Evolutionary conservation across 2,888 invertebrate genomes (phyloP).

Genomic region (Volucella bombylans): DNA sequence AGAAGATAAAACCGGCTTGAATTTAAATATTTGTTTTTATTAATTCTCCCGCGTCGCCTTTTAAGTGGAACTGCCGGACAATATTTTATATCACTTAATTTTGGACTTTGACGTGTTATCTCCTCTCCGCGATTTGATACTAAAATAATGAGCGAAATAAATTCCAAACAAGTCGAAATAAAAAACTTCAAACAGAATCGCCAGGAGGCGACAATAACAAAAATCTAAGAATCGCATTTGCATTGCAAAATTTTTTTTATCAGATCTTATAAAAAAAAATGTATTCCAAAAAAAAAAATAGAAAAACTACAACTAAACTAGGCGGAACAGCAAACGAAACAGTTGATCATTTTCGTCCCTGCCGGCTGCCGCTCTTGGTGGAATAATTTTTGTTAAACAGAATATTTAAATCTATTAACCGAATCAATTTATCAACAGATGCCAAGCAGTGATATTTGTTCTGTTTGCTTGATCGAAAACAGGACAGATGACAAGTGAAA

Average conservation of each 20-base stretch:
- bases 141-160: constrained; percentile 23
- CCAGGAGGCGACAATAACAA: not conserved
- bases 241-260: constrained; percentile 41
- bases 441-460: not conserved
- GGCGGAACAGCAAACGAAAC: not conserved
- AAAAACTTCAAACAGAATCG: constrained; percentile 17
- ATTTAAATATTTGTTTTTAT: constrained; percentile 22
- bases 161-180: not conserved
- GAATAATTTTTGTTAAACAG: constrained; percentile 2
- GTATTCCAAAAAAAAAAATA: constrained; percentile 1
- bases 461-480: constrained; percentile 3
- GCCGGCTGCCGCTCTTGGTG: not conserved
- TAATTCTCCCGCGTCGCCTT: constrained; percentile 9
- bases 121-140: constrained; percentile 12
- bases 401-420: constrained; percentile 34
- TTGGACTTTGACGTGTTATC: constrained; percentile 30
- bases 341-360: not conserved
- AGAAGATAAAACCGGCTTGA: constrained; percentile 20
- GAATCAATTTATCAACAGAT: constrained; percentile 34
- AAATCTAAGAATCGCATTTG: constrained; percentile 11
- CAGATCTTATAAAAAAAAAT: constrained; percentile 24
- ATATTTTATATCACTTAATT: constrained; percentile 38
- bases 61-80: constrained; percentile 23
- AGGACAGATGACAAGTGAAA: constrained; percentile 13
- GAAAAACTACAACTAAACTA: not conserved